Evolutionary conservation across 2,113 vertebrate species (phyloP), one percentile per base, ranked within the genome.

Genomic region (Barbus barbus): DNA sequence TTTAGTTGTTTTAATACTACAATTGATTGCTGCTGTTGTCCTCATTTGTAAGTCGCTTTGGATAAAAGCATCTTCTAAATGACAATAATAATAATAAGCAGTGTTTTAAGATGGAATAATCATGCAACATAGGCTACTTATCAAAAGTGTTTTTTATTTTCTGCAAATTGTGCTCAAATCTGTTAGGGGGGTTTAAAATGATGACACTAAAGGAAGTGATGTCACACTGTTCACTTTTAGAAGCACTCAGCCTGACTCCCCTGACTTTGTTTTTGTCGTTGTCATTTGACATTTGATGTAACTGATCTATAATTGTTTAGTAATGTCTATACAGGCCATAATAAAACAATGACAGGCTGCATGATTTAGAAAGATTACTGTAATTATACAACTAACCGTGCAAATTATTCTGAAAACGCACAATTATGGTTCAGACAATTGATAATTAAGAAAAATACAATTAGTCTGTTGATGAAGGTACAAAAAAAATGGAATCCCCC

Each of bases 361-460:
- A 20, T 60, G 38, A 85, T 81, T 85, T 81, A 81, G 4, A 81
- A 82, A 48, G 51, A 86, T 83, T 83, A 74, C 74, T 60, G 41
- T 78, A 73, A 79, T 83, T 61, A 72, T 38, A n/a, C 41, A 53
- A 31, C 44, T 78, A 63, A 56, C 9, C 44, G 31, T n/a, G 61
- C 18, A 51, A 83, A 79, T 53, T 24, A 63, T 56, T 78, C 65
- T 60, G 56, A 83, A 79, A 86, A 36, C 51, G 28, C 53, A 65
- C 65, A 26, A 73, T 71, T 18, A 36, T 72, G 63, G 36, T 78
- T 72, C 38, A 69, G 74, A 78, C 65, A 56, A 83, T 79, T 71
- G 46, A 61, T 53, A 28, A 60, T 80, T 80, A 31, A 22, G 13
- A 53, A 53, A 46, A 79, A 73, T 33, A n/a, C 36, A 73, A 79